These are phyloP conservation scores for Neoscelio sp. DNA, from an alignment of 2,888 invertebrate genomes.

Conservation along the genomic window DNA sequence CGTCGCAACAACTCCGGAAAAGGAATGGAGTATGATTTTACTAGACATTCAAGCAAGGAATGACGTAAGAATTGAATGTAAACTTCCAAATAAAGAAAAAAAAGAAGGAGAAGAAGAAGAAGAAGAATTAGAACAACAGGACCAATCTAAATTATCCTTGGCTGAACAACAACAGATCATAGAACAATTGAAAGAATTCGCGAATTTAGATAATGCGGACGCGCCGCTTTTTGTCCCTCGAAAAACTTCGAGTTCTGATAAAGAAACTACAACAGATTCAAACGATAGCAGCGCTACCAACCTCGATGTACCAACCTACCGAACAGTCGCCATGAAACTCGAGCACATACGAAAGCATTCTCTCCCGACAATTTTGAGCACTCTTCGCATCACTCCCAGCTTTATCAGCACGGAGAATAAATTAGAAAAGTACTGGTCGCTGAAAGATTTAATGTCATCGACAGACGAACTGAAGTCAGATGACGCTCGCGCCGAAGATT, in stretches of 20 bases:
- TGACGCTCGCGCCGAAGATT: slow-evolving; percentile 48
- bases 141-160: slow-evolving; percentile 74
- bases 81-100: slow-evolving; percentile 22
- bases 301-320: slow-evolving; percentile 61
- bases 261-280: slow-evolving; percentile 70
- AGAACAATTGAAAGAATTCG: slow-evolving; percentile 79
- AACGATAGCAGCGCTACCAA: slow-evolving; percentile 66
- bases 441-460: slow-evolving; percentile 76
- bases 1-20: slow-evolving; percentile 72
- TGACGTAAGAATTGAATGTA: slow-evolving; percentile 57
- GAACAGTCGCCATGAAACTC: slow-evolving; percentile 69
- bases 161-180: slow-evolving; percentile 78
- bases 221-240: slow-evolving; percentile 76
- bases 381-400: slow-evolving; percentile 69
- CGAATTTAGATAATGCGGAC: slow-evolving; percentile 77
- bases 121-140: no score
- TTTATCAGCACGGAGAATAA: slow-evolving; percentile 73
- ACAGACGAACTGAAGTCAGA: slow-evolving; percentile 69
- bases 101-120: slow-evolving; percentile 21
- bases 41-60: slow-evolving; percentile 76
- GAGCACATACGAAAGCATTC: slow-evolving; percentile 76
- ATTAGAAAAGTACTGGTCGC: slow-evolving; percentile 78
- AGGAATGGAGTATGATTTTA: slow-evolving; percentile 77
- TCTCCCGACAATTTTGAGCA: slow-evolving; percentile 73
- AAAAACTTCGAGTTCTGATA: slow-evolving; percentile 60